Conservation (phyloP, 2,797 vertebrate genomes). For the Sandelia bainsii region DNA sequence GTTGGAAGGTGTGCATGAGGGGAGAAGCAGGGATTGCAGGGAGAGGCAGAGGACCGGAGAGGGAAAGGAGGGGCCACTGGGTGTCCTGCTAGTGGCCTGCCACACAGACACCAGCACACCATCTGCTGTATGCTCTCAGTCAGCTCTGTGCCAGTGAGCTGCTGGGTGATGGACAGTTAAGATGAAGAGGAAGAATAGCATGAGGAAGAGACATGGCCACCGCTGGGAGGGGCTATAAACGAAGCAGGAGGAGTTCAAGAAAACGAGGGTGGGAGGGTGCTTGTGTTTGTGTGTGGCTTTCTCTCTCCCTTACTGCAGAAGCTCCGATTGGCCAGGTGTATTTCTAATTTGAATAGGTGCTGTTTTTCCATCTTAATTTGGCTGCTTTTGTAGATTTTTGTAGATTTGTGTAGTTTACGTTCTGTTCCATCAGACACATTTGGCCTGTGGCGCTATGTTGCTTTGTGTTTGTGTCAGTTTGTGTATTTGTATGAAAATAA, state of each 20-base stretch:
- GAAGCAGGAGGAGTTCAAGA: conserved; percentile 35
- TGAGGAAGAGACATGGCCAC: conserved; percentile 14
- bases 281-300: conserved; percentile 40
- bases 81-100: conserved; percentile 81
- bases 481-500: conserved; percentile 65
- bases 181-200: conserved; percentile 50
- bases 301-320: conserved; percentile 34
- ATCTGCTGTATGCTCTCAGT: conserved; percentile 81
- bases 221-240: conserved; percentile 40
- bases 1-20: conserved; percentile 53
- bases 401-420: conserved; percentile 65
- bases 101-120: conserved; percentile 79
- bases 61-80: conserved; percentile 59
- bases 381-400: conserved; percentile 65
- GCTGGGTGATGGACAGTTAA: conserved; percentile 70
- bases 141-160: conserved; percentile 74
- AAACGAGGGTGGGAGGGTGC: conserved; percentile 6
- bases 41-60: conserved; percentile 33
- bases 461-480: conserved; percentile 60
- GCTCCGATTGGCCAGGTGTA: conserved; percentile 74
- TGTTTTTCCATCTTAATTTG: conserved; percentile 65
- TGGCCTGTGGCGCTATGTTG: conserved; percentile 66
- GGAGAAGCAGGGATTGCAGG: conserved; percentile 46
- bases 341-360: conserved; percentile 64
- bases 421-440: conserved; percentile 75